phyloP scores from a whole-genome alignment of 2,797 vertebrate species.

The Sebastes elongatus region DNA sequence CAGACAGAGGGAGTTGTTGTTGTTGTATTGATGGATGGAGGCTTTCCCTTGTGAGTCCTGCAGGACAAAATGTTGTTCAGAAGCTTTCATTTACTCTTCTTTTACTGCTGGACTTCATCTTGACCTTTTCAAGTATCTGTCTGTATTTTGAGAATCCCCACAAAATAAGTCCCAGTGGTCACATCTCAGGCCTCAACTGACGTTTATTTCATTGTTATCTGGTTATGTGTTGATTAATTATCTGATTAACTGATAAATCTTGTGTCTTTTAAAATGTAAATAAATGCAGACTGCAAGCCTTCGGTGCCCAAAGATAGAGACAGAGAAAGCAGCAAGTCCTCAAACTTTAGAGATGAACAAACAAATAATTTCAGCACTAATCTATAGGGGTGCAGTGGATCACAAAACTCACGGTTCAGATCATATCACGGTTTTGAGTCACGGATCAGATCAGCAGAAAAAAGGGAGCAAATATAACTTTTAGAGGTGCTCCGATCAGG shows the following conservation, averaged over 20 bases:
- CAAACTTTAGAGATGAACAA: not conserved
- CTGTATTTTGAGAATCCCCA: not conserved
- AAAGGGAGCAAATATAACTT: too few species aligned
- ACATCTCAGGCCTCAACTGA: not conserved
- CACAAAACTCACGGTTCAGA: too few species aligned
- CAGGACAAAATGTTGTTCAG: conserved; percentile 1
- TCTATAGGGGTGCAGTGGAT: not conserved
- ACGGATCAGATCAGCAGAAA: too few species aligned
- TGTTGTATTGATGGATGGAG: conserved; percentile 3
- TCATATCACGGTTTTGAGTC: too few species aligned
- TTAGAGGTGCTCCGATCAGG: too few species aligned
- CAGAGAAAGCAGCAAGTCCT: not conserved
- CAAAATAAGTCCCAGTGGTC: not conserved
- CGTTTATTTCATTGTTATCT: not conserved
- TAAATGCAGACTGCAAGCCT: rapidly evolving
- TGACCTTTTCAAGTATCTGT: not conserved
- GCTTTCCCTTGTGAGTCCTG: not conserved
- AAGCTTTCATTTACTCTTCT: not conserved
- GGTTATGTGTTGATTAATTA: not conserved
- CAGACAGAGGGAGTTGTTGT: not conserved
- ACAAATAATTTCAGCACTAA: not conserved
- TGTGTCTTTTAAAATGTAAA: not conserved
- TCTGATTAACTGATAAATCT: not conserved
- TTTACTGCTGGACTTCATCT: not conserved
- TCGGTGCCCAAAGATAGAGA: not conserved